Conservation (phyloP, 2,113 vertebrate genomes). For the Brachypteracias leptosomus region DNA sequence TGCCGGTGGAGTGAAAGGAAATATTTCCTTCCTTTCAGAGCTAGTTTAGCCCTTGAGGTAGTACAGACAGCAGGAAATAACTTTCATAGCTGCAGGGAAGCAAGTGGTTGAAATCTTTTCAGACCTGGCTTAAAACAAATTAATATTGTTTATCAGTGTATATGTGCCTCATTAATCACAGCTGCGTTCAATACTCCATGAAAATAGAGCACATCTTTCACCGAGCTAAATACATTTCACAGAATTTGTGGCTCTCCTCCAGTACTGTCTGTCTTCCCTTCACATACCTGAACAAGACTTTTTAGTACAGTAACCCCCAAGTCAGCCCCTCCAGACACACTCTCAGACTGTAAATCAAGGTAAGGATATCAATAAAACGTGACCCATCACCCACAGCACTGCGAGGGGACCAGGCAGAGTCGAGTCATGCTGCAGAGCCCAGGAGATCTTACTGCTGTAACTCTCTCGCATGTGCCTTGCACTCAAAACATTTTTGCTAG, state of each 20-base stretch:
- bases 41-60: constrained; percentile 36
- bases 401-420: background rate
- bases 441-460: background rate
- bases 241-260: background rate
- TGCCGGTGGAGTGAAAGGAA: background rate
- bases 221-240: background rate
- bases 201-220: constrained; percentile 56
- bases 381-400: background rate
- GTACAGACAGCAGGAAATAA: constrained; percentile 44
- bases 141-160: constrained; percentile 59
- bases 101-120: constrained; percentile 43
- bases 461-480: background rate
- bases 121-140: constrained; percentile 58
- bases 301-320: background rate
- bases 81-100: constrained; percentile 37
- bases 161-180: constrained; percentile 59
- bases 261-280: background rate
- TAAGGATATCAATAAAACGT: background rate
- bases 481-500: background rate
- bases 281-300: background rate
- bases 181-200: constrained; percentile 36
- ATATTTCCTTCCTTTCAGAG: constrained; percentile 36
- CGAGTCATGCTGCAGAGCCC: background rate
- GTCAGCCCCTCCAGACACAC: background rate
- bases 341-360: background rate